Evolutionary conservation across 1,140 invertebrate species (phyloP).

Genomic region (Temnothorax curvispinosus): DNA sequence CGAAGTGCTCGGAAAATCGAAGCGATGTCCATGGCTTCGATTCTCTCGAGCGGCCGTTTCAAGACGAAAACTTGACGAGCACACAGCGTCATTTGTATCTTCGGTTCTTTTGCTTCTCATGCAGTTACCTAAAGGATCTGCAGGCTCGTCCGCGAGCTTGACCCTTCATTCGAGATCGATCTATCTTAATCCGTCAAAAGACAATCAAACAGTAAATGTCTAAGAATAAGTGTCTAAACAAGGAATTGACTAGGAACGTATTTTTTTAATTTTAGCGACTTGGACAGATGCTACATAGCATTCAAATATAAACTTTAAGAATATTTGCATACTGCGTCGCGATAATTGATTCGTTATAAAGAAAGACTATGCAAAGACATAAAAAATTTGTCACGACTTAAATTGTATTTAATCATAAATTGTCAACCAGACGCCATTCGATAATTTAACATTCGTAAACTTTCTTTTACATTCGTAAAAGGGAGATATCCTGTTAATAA

Average conservation of each 20-base stretch:
- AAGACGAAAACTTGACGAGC: background rate
- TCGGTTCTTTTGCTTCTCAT: background rate
- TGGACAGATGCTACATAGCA: background rate
- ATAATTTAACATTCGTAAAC: conserved; percentile 8
- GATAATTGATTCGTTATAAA: background rate
- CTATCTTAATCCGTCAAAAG: background rate
- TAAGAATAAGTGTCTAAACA: background rate
- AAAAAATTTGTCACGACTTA: background rate
- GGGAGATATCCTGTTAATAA: background rate
- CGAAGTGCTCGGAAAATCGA: conserved; percentile 49
- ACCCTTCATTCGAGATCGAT: background rate
- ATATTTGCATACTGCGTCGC: background rate
- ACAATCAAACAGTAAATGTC: background rate
- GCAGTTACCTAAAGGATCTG: background rate
- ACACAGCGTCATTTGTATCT: background rate
- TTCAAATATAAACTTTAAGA: background rate
- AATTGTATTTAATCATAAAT: background rate
- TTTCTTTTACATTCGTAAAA: background rate
- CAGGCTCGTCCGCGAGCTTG: background rate
- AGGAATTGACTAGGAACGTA: background rate
- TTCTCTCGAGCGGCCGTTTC: conserved; percentile 8
- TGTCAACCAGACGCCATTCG: background rate
- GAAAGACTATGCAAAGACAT: background rate
- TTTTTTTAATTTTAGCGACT: background rate
- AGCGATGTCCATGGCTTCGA: conserved; percentile 11